phyloP scores from a whole-genome alignment of 2,888 invertebrate genomes.

The Cantharis nigra region DNA sequence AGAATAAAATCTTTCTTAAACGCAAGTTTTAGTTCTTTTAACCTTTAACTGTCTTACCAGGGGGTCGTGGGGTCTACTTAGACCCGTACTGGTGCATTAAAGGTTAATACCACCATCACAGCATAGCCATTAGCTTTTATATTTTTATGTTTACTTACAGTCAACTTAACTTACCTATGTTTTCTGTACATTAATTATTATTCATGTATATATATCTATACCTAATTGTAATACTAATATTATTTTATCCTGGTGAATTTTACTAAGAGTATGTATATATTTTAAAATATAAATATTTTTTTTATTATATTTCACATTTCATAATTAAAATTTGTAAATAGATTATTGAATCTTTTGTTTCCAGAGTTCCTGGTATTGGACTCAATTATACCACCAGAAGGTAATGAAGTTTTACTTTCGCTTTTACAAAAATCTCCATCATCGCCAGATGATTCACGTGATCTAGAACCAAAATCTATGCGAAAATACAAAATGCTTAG shows the following conservation, averaged over 20 bases:
- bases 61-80: too few species aligned
- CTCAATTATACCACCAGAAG: constrained; percentile 46
- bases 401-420: constrained; percentile 33
- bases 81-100: too few species aligned
- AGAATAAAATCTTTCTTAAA: too few species aligned
- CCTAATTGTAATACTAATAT: not conserved
- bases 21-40: too few species aligned
- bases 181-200: not conserved
- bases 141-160: not conserved
- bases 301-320: not conserved
- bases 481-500: constrained; percentile 35
- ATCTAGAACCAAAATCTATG: constrained; percentile 51
- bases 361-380: constrained; percentile 51
- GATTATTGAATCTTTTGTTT: constrained; percentile 33
- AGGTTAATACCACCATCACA: not conserved
- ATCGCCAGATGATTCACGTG: constrained; percentile 24
- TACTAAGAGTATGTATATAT: not conserved
- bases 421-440: constrained; percentile 29
- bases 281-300: not conserved
- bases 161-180: not conserved
- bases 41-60: too few species aligned
- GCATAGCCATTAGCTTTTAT: not conserved
- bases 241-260: not conserved
- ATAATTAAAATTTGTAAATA: not conserved
- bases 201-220: not conserved